These are phyloP conservation scores for Lithosia quadra DNA, from an alignment of 2,888 invertebrate genomes.

Conservation along the genomic window DNA sequence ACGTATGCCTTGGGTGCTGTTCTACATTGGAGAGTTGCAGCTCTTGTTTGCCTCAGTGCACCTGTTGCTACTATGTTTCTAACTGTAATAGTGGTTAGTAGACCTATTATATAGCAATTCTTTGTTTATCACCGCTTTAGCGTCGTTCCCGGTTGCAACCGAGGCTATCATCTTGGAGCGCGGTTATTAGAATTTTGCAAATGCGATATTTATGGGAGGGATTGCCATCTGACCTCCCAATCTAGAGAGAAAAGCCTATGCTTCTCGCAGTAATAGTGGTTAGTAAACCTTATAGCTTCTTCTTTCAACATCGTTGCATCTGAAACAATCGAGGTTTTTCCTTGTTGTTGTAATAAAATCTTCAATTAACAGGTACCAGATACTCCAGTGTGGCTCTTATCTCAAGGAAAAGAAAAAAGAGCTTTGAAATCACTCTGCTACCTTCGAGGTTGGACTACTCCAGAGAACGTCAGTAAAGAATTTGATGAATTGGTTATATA, in stretches of 20 bases:
- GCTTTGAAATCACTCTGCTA: conserved; percentile 84
- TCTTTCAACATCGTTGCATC: no score
- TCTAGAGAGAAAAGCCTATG: no score
- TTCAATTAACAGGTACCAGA: conserved; percentile 80
- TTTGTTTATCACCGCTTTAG: no score
- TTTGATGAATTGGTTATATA: conserved; percentile 76
- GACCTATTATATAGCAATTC: no score
- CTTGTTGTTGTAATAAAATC: neutral
- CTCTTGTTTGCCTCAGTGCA: conserved; percentile 77
- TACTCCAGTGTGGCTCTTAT: conserved; percentile 86
- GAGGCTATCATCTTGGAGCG: no score
- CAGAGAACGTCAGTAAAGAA: conserved; percentile 80
- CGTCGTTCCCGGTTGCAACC: no score
- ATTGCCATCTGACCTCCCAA: neutral
- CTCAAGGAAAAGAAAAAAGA: conserved; percentile 80
- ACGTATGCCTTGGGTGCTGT: conserved; percentile 84
- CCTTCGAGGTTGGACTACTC: conserved; percentile 85
- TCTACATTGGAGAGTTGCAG: conserved; percentile 82
- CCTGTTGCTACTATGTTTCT: conserved; percentile 82
- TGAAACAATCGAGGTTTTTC: no score
- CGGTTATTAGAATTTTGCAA: no score
- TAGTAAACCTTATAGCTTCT: no score
- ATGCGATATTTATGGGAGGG: no score
- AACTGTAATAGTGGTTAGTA: conserved; percentile 64
- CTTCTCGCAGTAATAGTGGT: no score